phyloP scores from a whole-genome alignment of 2,113 vertebrate species.

The Atlantisia rogersi region DNA sequence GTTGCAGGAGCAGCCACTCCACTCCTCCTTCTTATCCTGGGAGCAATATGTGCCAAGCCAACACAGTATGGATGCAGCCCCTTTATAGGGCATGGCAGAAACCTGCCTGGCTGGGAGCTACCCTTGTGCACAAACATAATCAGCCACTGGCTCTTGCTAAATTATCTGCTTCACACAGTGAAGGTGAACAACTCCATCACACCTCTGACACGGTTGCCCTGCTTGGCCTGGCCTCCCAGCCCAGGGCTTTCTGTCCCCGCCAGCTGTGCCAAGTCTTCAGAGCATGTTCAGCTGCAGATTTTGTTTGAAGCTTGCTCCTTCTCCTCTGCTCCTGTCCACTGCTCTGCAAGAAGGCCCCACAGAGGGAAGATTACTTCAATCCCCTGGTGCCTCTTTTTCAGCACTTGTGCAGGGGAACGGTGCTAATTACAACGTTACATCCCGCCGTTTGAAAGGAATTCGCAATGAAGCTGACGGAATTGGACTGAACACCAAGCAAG shows the following conservation, averaged over 20 bases:
- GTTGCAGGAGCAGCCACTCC: not conserved
- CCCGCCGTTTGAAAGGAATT: conserved; percentile 52
- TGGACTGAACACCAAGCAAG: not conserved
- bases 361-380: conserved; percentile 31
- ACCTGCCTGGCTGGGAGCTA: not conserved
- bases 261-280: fast-evolving
- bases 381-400: conserved; percentile 18
- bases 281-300: fast-evolving
- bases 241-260: fast-evolving
- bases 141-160: not conserved
- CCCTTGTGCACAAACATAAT: not conserved
- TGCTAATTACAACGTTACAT: conserved; percentile 11
- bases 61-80: fast-evolving
- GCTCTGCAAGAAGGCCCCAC: not conserved
- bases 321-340: not conserved
- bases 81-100: not conserved
- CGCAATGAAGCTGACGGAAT: not conserved
- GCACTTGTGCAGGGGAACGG: not conserved
- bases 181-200: not conserved
- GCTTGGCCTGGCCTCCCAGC: not conserved
- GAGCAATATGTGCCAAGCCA: fast-evolving
- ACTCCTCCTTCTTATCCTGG: not conserved
- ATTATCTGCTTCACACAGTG: not conserved
- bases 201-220: fast-evolving
- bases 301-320: not conserved